Evolutionary conservation across 2,888 invertebrate species (phyloP).

Genomic region (Cryptocheilus praepositus): DNA sequence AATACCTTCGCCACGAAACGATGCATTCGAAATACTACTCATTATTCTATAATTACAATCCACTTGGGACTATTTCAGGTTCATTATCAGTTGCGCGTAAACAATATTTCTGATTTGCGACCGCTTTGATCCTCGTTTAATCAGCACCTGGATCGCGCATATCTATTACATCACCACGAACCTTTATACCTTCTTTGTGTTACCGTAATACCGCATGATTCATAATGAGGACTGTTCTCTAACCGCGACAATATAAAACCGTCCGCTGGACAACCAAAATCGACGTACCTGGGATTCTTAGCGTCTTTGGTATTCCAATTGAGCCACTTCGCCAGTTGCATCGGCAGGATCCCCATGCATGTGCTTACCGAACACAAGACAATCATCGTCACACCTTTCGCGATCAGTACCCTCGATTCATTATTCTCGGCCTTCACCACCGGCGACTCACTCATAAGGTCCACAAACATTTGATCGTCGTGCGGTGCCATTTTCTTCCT

Average conservation of each 20-base stretch:
- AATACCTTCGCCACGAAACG: too few relatives aligned
- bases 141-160: too few relatives aligned
- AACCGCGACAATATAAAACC: too few relatives aligned
- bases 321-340: constrained; percentile 82
- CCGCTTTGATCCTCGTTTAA: neutral
- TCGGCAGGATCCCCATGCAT: constrained; percentile 84
- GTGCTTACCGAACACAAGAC: constrained; percentile 86
- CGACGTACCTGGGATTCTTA: constrained; percentile 63
- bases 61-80: too few relatives aligned
- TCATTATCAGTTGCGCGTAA: neutral
- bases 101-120: constrained; percentile 2
- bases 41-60: too few relatives aligned
- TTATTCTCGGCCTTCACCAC: constrained; percentile 47
- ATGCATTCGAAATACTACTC: too few relatives aligned
- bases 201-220: neutral
- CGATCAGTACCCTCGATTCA: constrained; percentile 78
- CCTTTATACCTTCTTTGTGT: too few relatives aligned
- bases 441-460: too few relatives aligned
- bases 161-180: too few relatives aligned
- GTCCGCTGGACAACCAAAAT: neutral
- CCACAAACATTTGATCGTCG: neutral
- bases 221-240: too few relatives aligned
- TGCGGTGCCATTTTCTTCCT: neutral
- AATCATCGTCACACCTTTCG: constrained; percentile 87
- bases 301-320: constrained; percentile 76